A percentile compares a stretch with the other conserved stretches of the same genome.
Conservation (phyloP, 2,888 invertebrate species). For the Pollenia angustigena region DNA sequence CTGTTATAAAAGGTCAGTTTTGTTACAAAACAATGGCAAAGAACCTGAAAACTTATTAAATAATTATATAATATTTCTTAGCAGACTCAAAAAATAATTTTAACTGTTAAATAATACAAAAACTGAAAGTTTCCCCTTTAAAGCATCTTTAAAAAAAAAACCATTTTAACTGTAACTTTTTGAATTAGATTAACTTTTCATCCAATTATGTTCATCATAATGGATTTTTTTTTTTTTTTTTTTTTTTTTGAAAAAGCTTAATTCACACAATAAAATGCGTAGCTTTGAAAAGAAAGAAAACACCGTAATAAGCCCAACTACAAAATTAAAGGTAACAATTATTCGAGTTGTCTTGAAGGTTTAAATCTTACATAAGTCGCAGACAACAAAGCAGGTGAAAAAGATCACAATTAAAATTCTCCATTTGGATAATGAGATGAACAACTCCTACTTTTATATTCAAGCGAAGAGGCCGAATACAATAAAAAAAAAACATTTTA, state of each 20-base stretch:
- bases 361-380: conserved; percentile 28
- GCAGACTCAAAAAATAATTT: too few relatives aligned
- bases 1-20: too few relatives aligned
- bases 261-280: conserved; percentile 38
- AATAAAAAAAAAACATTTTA: conserved; percentile 2
- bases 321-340: conserved; percentile 8
- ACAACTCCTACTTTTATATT: conserved; percentile 21
- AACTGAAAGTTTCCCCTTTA: too few relatives aligned
- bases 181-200: conserved; percentile 4
- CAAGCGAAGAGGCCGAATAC: conserved; percentile 13
- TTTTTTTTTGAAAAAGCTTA: background rate
- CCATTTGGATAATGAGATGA: conserved; percentile 27
- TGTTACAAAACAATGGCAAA: too few relatives aligned
- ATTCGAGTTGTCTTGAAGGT: background rate
- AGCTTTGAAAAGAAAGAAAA: background rate
- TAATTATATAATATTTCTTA: too few relatives aligned
- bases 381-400: background rate
- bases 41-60: too few relatives aligned
- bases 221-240: background rate
- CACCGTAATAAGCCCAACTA: background rate
- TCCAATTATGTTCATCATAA: conserved; percentile 14
- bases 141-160: too few relatives aligned
- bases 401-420: conserved; percentile 34
- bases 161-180: background rate
- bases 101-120: too few relatives aligned